A percentile compares a stretch with the other conserved stretches of the same genome.
These are phyloP conservation scores for Bombus affinis DNA, from an alignment of 1,140 invertebrate genomes.

Conservation along the genomic window DNA sequence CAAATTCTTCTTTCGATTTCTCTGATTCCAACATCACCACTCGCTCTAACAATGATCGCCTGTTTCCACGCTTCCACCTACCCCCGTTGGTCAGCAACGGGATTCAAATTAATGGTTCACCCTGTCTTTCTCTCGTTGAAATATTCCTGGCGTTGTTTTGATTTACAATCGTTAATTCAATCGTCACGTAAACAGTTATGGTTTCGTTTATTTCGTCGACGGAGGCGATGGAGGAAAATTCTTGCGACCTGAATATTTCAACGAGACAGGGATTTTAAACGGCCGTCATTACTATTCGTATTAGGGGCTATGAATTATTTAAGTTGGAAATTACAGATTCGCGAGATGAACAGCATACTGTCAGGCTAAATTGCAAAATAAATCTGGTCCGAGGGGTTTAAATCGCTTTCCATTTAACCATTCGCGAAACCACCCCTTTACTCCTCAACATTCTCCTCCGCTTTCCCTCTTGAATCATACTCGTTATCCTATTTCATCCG, in stretches of 20 bases:
- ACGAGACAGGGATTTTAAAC: slow-evolving; percentile 12
- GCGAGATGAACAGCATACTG: slow-evolving; percentile 44
- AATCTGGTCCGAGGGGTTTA: slow-evolving; percentile 33
- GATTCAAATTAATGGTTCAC: background rate
- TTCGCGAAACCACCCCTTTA: background rate
- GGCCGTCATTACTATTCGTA: slow-evolving; percentile 42
- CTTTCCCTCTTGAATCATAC: background rate
- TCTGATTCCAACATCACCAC: too few species aligned
- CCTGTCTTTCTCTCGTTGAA: background rate
- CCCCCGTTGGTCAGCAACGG: background rate
- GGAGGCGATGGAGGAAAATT: background rate
- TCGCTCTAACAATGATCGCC: background rate
- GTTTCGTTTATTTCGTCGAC: slow-evolving; percentile 2
- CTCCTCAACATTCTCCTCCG: too few species aligned
- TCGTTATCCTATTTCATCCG: slow-evolving; percentile 43
- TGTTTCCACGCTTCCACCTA: background rate
- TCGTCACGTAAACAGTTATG: slow-evolving; percentile 20
- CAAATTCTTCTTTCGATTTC: too few species aligned
- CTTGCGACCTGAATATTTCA: slow-evolving; percentile 26
- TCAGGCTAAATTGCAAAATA: slow-evolving; percentile 49
- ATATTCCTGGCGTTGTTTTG: slow-evolving; percentile 21
- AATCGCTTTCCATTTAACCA: slow-evolving; percentile 48
- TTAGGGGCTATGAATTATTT: slow-evolving; percentile 49
- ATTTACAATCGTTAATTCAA: slow-evolving; percentile 31
- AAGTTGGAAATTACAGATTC: slow-evolving; percentile 43